phyloP scores from a whole-genome alignment of 2,797 vertebrate species.

The Coreius guichenoti region DNA sequence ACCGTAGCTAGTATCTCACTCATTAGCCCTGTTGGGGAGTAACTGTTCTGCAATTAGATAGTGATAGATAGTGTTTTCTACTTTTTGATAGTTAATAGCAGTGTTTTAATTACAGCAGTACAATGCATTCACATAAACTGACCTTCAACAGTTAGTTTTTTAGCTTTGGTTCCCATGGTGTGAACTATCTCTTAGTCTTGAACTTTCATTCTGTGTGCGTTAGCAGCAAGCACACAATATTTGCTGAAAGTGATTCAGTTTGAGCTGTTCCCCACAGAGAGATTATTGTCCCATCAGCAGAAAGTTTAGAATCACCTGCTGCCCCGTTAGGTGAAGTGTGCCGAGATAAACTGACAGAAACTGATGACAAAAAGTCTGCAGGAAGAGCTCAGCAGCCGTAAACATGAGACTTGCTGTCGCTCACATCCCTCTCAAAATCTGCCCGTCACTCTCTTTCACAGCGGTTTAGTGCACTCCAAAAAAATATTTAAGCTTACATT shows the following conservation, averaged over 20 bases:
- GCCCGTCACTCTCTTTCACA: neutral
- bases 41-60: constrained; percentile 17
- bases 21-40: neutral
- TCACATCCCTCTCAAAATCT: neutral
- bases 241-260: constrained; percentile 28
- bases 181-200: neutral
- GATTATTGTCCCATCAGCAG: constrained; percentile 33
- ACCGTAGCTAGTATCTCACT: neutral
- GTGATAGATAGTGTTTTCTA: neutral
- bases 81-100: constrained; percentile 22
- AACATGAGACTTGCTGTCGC: neutral
- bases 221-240: constrained; percentile 7
- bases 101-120: constrained; percentile 4
- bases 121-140: neutral
- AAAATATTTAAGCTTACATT: neutral
- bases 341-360: constrained; percentile 26
- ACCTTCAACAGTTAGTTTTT: constrained; percentile 26
- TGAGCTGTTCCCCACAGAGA: constrained; percentile 22
- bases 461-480: neutral
- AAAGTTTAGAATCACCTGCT: constrained; percentile 1
- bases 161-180: constrained; percentile 12
- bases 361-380: constrained; percentile 21
- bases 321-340: constrained; percentile 16
- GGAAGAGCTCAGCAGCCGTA: neutral
- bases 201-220: neutral